Evolutionary conservation across 2,113 vertebrate species (phyloP).

Genomic region (Puntigrus tetrazona): DNA sequence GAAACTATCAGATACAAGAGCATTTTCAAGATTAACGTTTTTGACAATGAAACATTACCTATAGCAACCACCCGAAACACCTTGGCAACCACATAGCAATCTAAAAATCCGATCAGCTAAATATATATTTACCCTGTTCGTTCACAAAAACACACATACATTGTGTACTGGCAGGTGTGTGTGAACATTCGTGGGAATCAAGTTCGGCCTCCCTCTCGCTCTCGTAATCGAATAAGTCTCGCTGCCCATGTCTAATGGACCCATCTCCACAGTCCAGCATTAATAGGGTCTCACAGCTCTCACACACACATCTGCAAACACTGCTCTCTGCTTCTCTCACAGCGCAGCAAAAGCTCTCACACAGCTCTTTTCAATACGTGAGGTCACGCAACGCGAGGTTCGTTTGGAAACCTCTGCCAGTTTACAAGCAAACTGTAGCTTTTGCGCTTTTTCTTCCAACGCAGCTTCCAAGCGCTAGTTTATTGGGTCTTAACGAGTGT

Average conservation of each 20-base stretch:
- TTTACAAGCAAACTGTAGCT: neutral
- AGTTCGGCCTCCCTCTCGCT: neutral
- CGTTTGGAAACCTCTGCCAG: neutral
- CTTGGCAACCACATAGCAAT: too few relatives aligned
- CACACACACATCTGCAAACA: slow-evolving; percentile 2
- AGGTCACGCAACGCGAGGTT: neutral
- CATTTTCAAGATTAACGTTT: too few relatives aligned
- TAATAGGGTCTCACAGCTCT: neutral
- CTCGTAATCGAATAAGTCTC: slow-evolving; percentile 3
- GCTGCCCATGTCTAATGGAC: slow-evolving; percentile 17
- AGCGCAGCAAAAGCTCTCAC: neutral
- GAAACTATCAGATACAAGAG: too few relatives aligned
- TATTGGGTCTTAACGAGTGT: neutral
- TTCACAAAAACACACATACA: slow-evolving; percentile 15
- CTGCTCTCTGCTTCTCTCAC: neutral
- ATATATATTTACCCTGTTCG: neutral
- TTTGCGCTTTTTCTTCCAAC: neutral
- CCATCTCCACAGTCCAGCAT: neutral
- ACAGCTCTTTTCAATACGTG: neutral
- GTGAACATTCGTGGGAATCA: neutral
- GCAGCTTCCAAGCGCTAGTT: neutral
- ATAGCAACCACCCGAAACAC: too few relatives aligned
- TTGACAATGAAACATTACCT: too few relatives aligned
- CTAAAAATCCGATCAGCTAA: too few relatives aligned
- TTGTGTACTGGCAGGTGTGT: neutral